Conservation (phyloP, 2,797 vertebrate species). For the Triplophysa yarkandensis region DNA sequence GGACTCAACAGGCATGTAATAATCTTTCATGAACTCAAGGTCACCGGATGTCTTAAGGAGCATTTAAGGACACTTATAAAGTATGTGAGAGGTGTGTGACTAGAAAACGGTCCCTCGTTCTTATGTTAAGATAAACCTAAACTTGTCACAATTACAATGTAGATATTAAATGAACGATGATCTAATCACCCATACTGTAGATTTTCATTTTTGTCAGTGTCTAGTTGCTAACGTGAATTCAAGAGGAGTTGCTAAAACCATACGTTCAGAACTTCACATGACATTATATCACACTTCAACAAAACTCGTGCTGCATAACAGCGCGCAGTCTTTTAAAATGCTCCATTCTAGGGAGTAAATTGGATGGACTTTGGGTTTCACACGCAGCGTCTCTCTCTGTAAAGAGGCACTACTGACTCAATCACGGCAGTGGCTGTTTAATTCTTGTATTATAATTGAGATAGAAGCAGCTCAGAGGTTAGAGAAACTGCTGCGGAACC, state of each 20-base stretch:
- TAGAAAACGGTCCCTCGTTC: constrained; percentile 16
- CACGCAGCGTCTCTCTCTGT: constrained; percentile 41
- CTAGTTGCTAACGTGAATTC: background rate
- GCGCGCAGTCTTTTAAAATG: constrained; percentile 25
- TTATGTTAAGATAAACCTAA: background rate
- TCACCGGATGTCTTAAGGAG: constrained; percentile 68
- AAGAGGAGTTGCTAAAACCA: constrained; percentile 5
- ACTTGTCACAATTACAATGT: background rate
- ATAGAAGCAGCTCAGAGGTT: constrained; percentile 82
- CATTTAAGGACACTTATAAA: constrained; percentile 52
- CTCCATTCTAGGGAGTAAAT: constrained; percentile 31
- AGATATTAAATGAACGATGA: constrained; percentile 14
- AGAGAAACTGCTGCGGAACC: constrained; percentile 82
- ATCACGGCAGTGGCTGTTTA: constrained; percentile 77
- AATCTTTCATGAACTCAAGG: constrained; percentile 77
- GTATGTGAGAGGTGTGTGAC: constrained; percentile 29
- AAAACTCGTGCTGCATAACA: constrained; percentile 23
- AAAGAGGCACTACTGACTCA: constrained; percentile 55
- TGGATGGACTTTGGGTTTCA: constrained; percentile 24
- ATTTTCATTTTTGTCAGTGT: no score
- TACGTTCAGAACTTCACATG: constrained; percentile 20
- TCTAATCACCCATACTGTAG: background rate
- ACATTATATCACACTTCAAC: constrained; percentile 40
- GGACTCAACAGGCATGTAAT: constrained; percentile 78
- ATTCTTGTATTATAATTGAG: constrained; percentile 89